phyloP scores from a whole-genome alignment of 1,140 invertebrate species.

The Hyposmocoma kahamanoa region DNA sequence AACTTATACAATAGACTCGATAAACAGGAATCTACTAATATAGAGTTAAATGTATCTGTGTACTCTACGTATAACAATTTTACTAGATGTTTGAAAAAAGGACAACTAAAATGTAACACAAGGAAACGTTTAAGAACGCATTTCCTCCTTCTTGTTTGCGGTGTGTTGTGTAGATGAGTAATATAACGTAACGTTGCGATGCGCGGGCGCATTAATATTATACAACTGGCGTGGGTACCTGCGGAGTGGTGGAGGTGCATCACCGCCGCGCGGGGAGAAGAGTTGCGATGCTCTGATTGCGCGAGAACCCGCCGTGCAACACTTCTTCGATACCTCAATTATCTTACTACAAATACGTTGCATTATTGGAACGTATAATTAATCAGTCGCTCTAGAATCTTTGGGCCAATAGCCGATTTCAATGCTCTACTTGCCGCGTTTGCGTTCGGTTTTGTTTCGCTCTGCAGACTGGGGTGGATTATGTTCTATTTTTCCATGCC shows the following conservation, averaged over 20 bases:
- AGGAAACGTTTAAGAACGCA: slow-evolving; percentile 47
- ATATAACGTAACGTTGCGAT: slow-evolving; percentile 33
- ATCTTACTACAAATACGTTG: slow-evolving; percentile 17
- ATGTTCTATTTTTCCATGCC: not conserved
- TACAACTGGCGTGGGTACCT: no score
- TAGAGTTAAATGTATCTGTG: no score
- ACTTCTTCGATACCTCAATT: slow-evolving; percentile 14
- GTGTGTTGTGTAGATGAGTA: slow-evolving; percentile 42
- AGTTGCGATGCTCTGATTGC: slow-evolving; percentile 54
- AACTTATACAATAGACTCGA: no score
- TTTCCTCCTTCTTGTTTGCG: slow-evolving; percentile 56
- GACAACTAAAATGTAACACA: slow-evolving; percentile 55
- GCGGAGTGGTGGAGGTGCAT: no score
- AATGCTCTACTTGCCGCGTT: slow-evolving; percentile 43
- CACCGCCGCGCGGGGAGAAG: slow-evolving; percentile 13
- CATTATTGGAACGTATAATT: slow-evolving; percentile 23
- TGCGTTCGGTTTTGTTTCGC: slow-evolving; percentile 33
- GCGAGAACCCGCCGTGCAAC: slow-evolving; percentile 21
- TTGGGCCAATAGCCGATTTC: slow-evolving; percentile 39
- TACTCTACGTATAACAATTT: no score
- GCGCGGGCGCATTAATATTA: slow-evolving; percentile 42
- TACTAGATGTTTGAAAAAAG: slow-evolving; percentile 40
- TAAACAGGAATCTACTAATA: no score
- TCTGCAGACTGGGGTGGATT: slow-evolving; percentile 13
- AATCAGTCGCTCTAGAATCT: slow-evolving; percentile 29